These are phyloP conservation scores for Ceratina australensis DNA, from an alignment of 1,140 invertebrate genomes.

Conservation along the genomic window DNA sequence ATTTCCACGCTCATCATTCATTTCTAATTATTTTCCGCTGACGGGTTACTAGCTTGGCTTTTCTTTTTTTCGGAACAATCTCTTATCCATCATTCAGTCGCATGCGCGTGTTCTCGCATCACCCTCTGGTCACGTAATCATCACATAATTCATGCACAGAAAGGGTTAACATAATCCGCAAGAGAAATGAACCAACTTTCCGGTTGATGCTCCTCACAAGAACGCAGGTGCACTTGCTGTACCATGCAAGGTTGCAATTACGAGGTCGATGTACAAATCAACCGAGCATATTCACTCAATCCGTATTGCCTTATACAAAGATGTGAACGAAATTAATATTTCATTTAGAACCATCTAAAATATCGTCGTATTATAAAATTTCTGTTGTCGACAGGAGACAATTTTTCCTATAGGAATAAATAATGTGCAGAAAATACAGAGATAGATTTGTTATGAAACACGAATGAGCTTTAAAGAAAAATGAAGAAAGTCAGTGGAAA, in stretches of 20 bases:
- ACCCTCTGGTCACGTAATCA: not conserved
- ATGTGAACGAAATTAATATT: not conserved
- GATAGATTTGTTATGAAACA: not conserved
- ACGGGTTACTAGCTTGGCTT: too few relatives aligned
- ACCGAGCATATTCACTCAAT: constrained; percentile 14
- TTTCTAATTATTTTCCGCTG: too few relatives aligned
- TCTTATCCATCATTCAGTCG: too few relatives aligned
- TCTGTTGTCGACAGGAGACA: too few relatives aligned
- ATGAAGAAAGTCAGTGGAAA: not conserved
- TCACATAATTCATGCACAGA: not conserved
- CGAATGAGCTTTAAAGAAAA: not conserved
- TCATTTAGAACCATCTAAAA: too few relatives aligned
- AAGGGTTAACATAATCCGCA: not conserved
- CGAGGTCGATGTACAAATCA: constrained; percentile 10
- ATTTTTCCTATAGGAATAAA: too few relatives aligned
- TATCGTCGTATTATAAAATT: too few relatives aligned
- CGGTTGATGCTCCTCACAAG: not conserved
- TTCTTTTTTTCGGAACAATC: too few relatives aligned
- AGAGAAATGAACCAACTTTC: not conserved
- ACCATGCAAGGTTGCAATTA: constrained; percentile 3
- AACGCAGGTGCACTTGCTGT: not conserved
- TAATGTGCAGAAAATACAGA: too few relatives aligned
- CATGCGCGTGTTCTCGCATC: not conserved
- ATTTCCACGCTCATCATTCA: too few relatives aligned
- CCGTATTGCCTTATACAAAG: not conserved